These are phyloP conservation scores for Oscarella lobularis DNA, from an alignment of 37 sponge, comb jelly and placozoan species.

Conservation along the genomic window DNA sequence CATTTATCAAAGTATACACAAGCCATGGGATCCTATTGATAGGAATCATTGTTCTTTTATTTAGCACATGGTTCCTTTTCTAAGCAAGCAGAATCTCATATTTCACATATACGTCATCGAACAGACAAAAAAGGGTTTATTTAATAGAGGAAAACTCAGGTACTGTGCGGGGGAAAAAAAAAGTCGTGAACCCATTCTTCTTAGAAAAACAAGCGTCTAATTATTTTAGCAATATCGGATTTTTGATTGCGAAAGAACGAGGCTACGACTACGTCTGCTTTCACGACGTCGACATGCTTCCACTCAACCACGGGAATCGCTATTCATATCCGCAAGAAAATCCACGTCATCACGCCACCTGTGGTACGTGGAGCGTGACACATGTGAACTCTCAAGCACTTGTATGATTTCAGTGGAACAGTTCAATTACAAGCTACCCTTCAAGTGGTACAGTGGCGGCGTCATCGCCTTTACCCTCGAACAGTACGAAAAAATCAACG, in stretches of 20 bases:
- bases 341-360: background rate
- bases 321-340: background rate
- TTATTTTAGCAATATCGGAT: background rate
- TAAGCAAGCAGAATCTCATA: background rate
- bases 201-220: background rate
- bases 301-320: background rate
- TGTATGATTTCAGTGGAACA: conserved; percentile 1
- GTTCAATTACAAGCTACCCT: background rate
- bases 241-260: background rate
- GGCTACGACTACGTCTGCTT: conserved; percentile 3
- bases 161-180: too few species aligned
- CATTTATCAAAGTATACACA: background rate
- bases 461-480: background rate
- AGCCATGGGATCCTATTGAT: too few species aligned
- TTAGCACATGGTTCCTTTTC: background rate
- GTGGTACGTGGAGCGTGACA: background rate
- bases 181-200: background rate
- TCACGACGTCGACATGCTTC: conserved; percentile 8
- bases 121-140: background rate
- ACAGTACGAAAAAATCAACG: background rate
- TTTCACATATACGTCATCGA: background rate
- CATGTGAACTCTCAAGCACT: too few species aligned
- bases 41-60: background rate
- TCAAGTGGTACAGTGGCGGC: background rate
- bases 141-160: conserved; percentile 4